Evolutionary conservation across 2,797 vertebrate species (phyloP).

Genomic region (Botia almorhae): DNA sequence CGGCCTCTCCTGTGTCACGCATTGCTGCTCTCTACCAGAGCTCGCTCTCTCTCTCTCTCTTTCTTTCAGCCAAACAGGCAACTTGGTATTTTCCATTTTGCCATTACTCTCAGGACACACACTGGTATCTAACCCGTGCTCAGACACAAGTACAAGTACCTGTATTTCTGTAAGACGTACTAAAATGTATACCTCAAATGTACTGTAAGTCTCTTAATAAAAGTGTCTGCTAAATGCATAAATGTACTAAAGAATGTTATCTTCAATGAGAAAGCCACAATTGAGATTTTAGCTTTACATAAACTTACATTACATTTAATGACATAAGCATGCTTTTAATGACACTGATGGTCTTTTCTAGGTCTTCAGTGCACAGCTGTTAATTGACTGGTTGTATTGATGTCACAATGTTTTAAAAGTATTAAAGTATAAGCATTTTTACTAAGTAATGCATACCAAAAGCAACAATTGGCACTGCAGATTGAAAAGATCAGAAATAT

Average conservation of each 20-base stretch:
- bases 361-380: background rate
- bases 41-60: constrained; percentile 69
- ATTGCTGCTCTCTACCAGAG: constrained; percentile 70
- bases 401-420: background rate
- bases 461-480: background rate
- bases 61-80: constrained; percentile 51
- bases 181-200: no score
- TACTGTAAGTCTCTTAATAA: no score
- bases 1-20: constrained; percentile 80
- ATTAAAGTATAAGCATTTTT: background rate
- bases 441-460: background rate
- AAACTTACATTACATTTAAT: background rate
- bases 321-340: background rate
- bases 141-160: background rate
- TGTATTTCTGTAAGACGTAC: background rate
- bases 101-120: constrained; percentile 20
- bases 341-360: background rate
- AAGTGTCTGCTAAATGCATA: no score
- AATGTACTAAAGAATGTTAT: background rate
- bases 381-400: background rate
- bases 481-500: background rate
- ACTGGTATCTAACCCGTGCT: background rate
- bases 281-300: background rate
- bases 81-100: constrained; percentile 49
- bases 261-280: background rate